Evolutionary conservation across 2,113 vertebrate genomes (phyloP).

Genomic region (Elgaria multicarinata): DNA sequence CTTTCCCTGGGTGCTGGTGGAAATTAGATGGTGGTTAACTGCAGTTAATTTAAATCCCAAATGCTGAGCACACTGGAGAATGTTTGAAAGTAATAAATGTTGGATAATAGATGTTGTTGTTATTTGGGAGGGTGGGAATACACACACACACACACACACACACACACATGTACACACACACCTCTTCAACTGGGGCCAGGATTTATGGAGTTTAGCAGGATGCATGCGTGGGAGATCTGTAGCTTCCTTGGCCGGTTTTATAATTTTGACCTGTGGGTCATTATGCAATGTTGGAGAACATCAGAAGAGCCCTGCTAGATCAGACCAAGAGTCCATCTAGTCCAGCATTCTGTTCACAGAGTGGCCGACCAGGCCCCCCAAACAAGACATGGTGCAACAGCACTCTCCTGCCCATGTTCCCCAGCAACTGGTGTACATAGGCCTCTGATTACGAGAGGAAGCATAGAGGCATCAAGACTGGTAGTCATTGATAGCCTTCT

Average conservation of each 20-base stretch:
- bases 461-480: no score
- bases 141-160: no score
- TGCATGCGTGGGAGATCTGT: not conserved
- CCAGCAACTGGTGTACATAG: no score
- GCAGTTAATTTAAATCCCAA: not conserved
- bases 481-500: no score
- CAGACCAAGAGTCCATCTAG: no score
- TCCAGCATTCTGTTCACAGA: no score
- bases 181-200: not conserved
- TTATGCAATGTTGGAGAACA: not conserved
- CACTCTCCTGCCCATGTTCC: no score
- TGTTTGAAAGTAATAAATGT: constrained; percentile 9
- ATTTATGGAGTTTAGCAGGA: not conserved
- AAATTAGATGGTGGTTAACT: not conserved
- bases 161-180: no score
- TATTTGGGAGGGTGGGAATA: not conserved
- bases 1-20: not conserved
- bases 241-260: not conserved
- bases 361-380: no score
- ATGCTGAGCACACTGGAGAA: not conserved
- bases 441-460: no score
- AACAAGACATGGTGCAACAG: no score
- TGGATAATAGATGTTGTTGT: not conserved
- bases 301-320: no score
- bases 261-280: not conserved